phyloP scores from a whole-genome alignment of 1,140 invertebrate species.

The Pissodes strobi region DNA sequence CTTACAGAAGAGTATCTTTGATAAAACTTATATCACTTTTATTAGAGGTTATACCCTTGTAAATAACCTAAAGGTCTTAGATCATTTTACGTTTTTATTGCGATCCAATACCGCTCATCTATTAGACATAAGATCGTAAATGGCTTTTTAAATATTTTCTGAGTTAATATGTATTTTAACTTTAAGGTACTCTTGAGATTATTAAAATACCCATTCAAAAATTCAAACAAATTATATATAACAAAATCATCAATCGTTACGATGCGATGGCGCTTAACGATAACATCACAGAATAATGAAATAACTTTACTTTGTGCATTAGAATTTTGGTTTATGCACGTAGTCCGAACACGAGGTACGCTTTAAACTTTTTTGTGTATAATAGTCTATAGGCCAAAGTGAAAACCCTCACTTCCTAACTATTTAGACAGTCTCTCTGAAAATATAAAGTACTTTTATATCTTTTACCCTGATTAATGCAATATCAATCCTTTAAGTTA shows the following conservation, averaged over 20 bases:
- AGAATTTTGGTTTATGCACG: constrained; percentile 33
- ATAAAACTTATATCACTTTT: constrained; percentile 53
- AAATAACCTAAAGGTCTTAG: constrained; percentile 5
- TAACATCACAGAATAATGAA: constrained; percentile 52
- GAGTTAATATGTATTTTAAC: not conserved
- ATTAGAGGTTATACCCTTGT: constrained; percentile 25
- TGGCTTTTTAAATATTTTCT: not conserved
- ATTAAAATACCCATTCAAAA: constrained; percentile 15
- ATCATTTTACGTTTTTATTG: not conserved
- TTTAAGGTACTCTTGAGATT: constrained; percentile 17
- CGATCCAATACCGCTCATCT: constrained; percentile 1
- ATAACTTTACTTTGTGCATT: constrained; percentile 51
- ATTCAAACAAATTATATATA: not conserved
- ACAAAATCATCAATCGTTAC: constrained; percentile 49
- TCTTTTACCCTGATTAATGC: constrained; percentile 9
- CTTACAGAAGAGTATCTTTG: constrained; percentile 74
- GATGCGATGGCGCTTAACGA: constrained; percentile 52
- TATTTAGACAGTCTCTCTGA: not conserved
- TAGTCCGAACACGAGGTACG: constrained; percentile 51
- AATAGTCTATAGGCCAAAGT: constrained; percentile 21
- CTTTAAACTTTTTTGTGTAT: constrained; percentile 29
- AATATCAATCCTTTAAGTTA: too few relatives aligned
- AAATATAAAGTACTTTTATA: not conserved
- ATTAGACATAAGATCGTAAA: not conserved
- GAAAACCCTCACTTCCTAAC: constrained; percentile 8